Percentiles rank a stretch among this genome's conserved stretches.
Conservation (phyloP, 2,888 invertebrate species). For the Drosophila prostipennis region DNA sequence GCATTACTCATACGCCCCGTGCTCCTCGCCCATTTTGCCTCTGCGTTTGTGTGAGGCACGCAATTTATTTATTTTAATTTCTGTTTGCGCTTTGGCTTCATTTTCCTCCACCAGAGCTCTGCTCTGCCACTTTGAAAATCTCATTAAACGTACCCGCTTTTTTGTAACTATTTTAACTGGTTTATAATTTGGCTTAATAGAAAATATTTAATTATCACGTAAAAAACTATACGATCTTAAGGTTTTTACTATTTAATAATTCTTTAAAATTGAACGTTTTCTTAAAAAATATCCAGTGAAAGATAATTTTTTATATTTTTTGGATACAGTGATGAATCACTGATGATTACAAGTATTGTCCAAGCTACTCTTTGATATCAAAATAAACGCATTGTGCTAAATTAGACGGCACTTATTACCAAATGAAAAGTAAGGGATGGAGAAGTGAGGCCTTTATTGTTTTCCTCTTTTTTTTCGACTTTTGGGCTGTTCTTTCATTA, state of each 20-base stretch:
- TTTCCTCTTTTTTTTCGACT: conserved; percentile 23
- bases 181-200: neutral
- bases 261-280: too few species aligned
- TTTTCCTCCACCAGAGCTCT: neutral
- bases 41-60: conserved; percentile 49
- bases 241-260: too few species aligned
- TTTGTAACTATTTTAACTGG: neutral
- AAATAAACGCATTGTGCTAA: conserved; percentile 71
- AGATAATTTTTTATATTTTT: too few species aligned
- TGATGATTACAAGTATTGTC: conserved; percentile 50
- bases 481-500: conserved; percentile 49
- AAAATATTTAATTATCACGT: neutral
- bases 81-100: conserved; percentile 44
- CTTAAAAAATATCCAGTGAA: too few species aligned
- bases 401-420: conserved; percentile 68
- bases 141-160: neutral
- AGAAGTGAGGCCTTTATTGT: conserved; percentile 39
- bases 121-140: neutral
- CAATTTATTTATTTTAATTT: conserved; percentile 79
- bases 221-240: too few species aligned
- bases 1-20: conserved; percentile 65
- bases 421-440: conserved; percentile 4
- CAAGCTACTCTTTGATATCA: conserved; percentile 56
- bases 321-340: conserved; percentile 33
- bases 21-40: conserved; percentile 18